Evolutionary conservation across 2,113 vertebrate genomes (phyloP).

Genomic region (Chunga burmeisteri): DNA sequence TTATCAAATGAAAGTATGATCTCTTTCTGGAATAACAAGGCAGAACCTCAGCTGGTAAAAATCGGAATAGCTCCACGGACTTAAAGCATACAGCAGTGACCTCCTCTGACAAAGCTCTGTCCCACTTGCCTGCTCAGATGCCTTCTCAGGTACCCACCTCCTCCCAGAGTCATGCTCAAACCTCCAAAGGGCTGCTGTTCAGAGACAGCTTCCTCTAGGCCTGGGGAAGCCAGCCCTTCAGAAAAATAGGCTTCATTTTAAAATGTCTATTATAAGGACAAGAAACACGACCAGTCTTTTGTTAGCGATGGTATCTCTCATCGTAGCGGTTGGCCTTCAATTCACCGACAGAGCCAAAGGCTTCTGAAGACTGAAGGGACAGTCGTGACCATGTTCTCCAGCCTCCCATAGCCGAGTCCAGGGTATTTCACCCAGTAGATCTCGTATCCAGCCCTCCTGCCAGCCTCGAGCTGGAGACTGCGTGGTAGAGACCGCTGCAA

Average conservation of each 20-base stretch:
- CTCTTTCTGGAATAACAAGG: neutral
- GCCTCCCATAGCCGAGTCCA: neutral
- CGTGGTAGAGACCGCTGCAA: neutral
- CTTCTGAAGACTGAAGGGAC: neutral
- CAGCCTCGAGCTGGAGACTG: neutral
- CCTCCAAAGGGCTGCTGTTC: neutral
- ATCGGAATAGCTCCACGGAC: neutral
- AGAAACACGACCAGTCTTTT: neutral
- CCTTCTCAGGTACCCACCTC: neutral
- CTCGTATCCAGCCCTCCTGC: neutral
- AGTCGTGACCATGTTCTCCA: neutral
- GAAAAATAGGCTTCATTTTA: neutral
- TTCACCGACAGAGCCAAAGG: neutral
- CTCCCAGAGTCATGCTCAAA: neutral
- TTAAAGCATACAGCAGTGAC: neutral
- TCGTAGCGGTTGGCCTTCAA: neutral
- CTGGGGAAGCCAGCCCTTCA: neutral
- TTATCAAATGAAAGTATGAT: constrained; percentile 20
- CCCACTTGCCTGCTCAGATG: neutral
- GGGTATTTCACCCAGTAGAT: neutral
- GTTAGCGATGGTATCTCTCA: neutral
- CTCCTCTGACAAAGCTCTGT: neutral
- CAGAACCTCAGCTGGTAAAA: neutral
- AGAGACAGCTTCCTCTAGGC: neutral
- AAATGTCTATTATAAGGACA: neutral